Percentiles rank a stretch among this genome's conserved stretches.
phyloP scores from a whole-genome alignment of 2,888 invertebrate genomes.

The Resseliella maxima region DNA sequence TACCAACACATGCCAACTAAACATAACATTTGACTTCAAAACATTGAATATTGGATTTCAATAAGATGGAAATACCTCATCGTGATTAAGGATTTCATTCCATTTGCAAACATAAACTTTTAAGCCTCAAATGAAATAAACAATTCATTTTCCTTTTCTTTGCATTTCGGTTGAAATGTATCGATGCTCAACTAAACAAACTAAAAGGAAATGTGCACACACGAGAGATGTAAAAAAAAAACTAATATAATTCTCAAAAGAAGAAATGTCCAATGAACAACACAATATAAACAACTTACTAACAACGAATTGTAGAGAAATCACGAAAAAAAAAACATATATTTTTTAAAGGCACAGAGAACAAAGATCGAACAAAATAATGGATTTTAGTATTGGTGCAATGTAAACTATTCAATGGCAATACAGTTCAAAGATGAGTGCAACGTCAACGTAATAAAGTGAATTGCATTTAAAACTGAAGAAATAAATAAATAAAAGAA shows the following conservation, averaged over 20 bases:
- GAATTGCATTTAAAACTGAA: conserved; percentile 9
- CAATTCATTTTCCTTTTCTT: not conserved
- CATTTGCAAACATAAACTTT: not conserved
- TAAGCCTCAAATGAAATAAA: conserved; percentile 24
- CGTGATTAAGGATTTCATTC: not conserved
- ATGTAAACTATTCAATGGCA: not conserved
- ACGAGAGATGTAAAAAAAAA: not conserved
- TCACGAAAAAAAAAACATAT: not conserved
- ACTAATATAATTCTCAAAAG: not conserved
- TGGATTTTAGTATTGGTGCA: not conserved
- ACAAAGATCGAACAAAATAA: not conserved
- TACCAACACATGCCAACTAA: not conserved
- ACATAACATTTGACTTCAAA: not conserved
- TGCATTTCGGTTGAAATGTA: not conserved
- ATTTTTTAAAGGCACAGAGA: not conserved
- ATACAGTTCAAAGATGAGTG: conserved; percentile 3
- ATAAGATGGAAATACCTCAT: not conserved
- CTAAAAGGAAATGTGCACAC: not conserved
- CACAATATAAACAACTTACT: not conserved
- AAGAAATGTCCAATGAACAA: conserved; percentile 25
- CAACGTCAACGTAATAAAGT: conserved; percentile 26
- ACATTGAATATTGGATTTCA: conserved; percentile 45
- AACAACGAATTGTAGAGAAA: not conserved
- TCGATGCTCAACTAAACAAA: conserved; percentile 22
- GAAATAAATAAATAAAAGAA: conserved; percentile 36